Conservation (phyloP, 2,888 invertebrate species). For the Drosophila vallismaia region DNA sequence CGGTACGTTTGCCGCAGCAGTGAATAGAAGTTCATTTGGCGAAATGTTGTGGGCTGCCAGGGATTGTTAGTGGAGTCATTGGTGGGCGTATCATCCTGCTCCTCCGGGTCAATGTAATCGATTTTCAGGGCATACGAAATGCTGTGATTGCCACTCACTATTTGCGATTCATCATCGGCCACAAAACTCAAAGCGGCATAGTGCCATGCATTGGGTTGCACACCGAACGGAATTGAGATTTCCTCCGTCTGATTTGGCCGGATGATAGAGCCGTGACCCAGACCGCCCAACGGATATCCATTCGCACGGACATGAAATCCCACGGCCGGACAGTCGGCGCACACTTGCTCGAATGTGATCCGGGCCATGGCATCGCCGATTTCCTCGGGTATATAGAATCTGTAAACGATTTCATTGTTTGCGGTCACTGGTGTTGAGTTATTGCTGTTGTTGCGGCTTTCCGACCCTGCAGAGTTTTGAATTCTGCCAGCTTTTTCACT, state of each 20-base stretch:
- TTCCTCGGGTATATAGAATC: constrained; percentile 85
- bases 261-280: constrained; percentile 85
- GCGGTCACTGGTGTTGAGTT: constrained; percentile 57
- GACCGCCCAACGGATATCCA: constrained; percentile 84
- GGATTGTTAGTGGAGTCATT: constrained; percentile 35
- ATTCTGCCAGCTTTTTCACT: constrained; percentile 21
- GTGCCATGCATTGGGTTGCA: constrained; percentile 87
- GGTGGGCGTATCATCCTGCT: constrained; percentile 1
- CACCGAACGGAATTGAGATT: constrained; percentile 85
- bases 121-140: constrained; percentile 73
- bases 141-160: constrained; percentile 14
- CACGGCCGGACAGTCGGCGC: constrained; percentile 84
- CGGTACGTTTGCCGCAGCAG: constrained; percentile 87
- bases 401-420: constrained; percentile 83
- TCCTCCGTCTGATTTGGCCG: constrained; percentile 84
- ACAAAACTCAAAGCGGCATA: constrained; percentile 85
- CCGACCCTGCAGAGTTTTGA: constrained; percentile 32
- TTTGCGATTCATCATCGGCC: constrained; percentile 29
- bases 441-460: constrained; percentile 81
- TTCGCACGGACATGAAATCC: constrained; percentile 85
- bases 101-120: constrained; percentile 55
- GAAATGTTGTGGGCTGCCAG: constrained; percentile 71
- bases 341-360: constrained; percentile 82
- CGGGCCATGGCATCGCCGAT: constrained; percentile 80
- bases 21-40: constrained; percentile 81